phyloP scores from a whole-genome alignment of 1,140 invertebrate species.

The Galendromus occidentalis region DNA sequence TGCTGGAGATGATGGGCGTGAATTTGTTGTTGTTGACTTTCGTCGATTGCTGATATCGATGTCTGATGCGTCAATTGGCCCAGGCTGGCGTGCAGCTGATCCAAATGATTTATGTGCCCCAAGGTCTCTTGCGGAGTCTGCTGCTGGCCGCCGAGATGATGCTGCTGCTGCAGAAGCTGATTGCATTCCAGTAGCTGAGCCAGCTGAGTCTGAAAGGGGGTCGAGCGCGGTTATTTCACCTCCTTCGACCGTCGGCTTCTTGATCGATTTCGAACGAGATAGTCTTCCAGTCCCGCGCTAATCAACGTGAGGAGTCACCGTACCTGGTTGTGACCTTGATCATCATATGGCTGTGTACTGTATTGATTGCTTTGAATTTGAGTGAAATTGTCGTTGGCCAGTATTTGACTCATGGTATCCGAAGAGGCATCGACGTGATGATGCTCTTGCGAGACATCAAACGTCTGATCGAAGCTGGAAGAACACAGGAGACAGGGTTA shows the following conservation, averaged over 20 bases:
- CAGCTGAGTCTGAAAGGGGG: not conserved
- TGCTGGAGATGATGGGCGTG: not conserved
- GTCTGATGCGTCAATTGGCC: not conserved
- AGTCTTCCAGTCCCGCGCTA: too few relatives aligned
- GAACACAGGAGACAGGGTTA: too few relatives aligned
- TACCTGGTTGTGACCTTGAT: not conserved
- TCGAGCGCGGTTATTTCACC: too few relatives aligned
- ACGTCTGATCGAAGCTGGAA: too few relatives aligned
- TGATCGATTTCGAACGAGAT: too few relatives aligned
- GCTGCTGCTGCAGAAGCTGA: not conserved
- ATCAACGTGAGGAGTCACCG: too few relatives aligned
- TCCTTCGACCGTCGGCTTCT: too few relatives aligned
- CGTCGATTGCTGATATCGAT: not conserved
- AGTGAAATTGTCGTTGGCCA: not conserved
- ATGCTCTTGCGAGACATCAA: too few relatives aligned
- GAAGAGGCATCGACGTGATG: too few relatives aligned
- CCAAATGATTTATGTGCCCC: not conserved
- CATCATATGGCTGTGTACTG: not conserved
- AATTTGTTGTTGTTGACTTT: constrained; percentile 2
- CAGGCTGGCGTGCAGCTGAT: constrained; percentile 2
- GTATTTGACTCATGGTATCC: not conserved
- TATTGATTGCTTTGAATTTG: constrained; percentile 4
- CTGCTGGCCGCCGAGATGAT: not conserved
- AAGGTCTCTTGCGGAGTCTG: not conserved
- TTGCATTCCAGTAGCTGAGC: constrained; percentile 7